Evolutionary conservation across 2,797 vertebrate species (phyloP).

Genomic region (Staurois parvus): DNA sequence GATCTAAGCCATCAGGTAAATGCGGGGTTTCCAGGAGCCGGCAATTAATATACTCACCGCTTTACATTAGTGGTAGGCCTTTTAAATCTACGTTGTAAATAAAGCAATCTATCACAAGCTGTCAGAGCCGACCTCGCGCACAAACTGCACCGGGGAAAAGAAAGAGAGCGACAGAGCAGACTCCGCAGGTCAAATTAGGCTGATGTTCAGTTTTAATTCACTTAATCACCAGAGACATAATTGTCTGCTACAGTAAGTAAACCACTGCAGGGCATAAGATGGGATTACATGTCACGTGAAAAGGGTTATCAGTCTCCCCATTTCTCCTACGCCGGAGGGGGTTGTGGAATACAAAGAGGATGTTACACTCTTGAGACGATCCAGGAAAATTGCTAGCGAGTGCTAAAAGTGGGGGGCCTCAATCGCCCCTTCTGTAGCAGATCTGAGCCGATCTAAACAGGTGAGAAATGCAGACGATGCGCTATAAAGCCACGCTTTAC

Average conservation of each 20-base stretch:
- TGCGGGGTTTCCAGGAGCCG: constrained; percentile 70
- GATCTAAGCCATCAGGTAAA: constrained; percentile 76
- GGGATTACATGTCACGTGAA: constrained; percentile 69
- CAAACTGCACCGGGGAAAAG: constrained; percentile 79
- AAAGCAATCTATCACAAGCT: constrained; percentile 95
- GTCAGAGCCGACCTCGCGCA: constrained; percentile 81
- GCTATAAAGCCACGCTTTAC: background rate
- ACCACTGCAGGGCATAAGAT: constrained; percentile 77
- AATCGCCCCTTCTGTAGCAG: background rate
- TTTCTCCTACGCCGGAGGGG: constrained; percentile 14
- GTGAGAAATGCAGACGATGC: constrained; percentile 4
- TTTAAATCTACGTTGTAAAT: constrained; percentile 93
- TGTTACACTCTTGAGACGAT: background rate
- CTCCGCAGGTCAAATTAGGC: constrained; percentile 90
- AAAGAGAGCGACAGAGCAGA: constrained; percentile 76
- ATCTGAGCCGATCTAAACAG: background rate
- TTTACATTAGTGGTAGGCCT: constrained; percentile 94
- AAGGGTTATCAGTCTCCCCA: constrained; percentile 38
- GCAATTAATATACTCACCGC: constrained; percentile 91
- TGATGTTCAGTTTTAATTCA: constrained; percentile 84
- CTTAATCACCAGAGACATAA: constrained; percentile 81
- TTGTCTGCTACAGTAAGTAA: constrained; percentile 78
- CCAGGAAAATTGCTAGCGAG: constrained; percentile 14
- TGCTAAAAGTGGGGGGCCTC: background rate
- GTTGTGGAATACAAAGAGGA: background rate